Evolutionary conservation across 2,113 vertebrate species (phyloP).

Genomic region (Falcunculus frontatus): DNA sequence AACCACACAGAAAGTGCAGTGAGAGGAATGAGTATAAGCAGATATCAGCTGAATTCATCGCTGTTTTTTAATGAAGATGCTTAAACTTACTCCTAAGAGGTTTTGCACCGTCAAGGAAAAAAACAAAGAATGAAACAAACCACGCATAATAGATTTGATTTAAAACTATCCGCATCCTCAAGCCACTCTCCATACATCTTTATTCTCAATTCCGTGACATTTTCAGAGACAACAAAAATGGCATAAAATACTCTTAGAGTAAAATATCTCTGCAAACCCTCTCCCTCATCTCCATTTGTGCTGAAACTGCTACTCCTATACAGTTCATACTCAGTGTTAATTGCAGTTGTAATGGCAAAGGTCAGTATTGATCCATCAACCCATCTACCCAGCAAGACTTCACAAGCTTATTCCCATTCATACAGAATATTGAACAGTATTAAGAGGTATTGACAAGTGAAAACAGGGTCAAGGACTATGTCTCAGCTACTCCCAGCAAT

Average conservation of each 20-base stretch:
- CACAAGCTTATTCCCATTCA: slow-evolving; percentile 18
- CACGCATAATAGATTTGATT: neutral
- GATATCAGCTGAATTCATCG: neutral
- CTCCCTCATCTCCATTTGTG: neutral
- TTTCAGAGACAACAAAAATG: neutral
- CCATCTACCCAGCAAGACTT: neutral
- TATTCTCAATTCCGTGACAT: neutral
- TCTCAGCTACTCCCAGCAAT: neutral
- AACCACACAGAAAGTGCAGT: neutral
- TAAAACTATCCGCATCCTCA: neutral
- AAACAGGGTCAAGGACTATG: slow-evolving; percentile 6
- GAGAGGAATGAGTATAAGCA: neutral
- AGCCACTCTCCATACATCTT: neutral
- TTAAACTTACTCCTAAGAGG: neutral
- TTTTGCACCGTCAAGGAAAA: neutral
- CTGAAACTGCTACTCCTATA: neutral
- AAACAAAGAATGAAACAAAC: neutral
- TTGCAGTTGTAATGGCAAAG: slow-evolving; percentile 23
- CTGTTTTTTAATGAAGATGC: neutral
- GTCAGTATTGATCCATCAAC: slow-evolving; percentile 36
- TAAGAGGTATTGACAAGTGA: neutral
- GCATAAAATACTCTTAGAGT: neutral
- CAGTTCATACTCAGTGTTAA: slow-evolving; percentile 22
- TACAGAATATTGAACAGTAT: neutral
- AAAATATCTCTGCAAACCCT: neutral